phyloP scores from a whole-genome alignment of 2,113 vertebrate genomes.

The Tupaia tana region DNA sequence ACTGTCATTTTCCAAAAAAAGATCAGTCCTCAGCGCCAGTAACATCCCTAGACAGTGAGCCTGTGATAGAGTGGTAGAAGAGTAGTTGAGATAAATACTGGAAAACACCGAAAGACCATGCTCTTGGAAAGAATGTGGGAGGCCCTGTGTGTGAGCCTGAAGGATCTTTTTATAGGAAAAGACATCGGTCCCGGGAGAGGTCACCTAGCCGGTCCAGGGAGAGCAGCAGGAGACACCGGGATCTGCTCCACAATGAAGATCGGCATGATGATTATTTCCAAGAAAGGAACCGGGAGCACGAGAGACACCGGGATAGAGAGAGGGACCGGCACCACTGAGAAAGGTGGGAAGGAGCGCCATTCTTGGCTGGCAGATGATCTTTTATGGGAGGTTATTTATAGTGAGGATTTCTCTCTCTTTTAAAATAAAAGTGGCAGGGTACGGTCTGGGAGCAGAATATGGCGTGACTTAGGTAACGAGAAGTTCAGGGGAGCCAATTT shows the following conservation, averaged over 20 bases:
- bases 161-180: conserved; percentile 83
- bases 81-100: background rate
- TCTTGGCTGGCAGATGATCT: background rate
- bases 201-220: conserved; percentile 90
- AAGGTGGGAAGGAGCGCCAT: conserved; percentile 75
- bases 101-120: background rate
- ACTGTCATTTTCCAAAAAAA: background rate
- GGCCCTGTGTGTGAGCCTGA: rapidly evolving
- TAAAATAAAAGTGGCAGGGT: background rate
- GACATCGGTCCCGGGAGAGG: conserved; percentile 90
- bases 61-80: no score
- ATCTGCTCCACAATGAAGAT: conserved; percentile 87
- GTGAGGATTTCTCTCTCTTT: background rate
- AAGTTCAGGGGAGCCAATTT: background rate
- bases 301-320: conserved; percentile 89
- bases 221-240: conserved; percentile 90
- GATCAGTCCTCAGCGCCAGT: background rate
- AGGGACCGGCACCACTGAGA: conserved; percentile 91
- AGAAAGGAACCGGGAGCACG: conserved; percentile 89
- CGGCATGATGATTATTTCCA: conserved; percentile 91
- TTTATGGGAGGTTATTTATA: background rate
- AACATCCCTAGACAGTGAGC: background rate
- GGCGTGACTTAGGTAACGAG: background rate
- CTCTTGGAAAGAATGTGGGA: background rate
- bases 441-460: background rate